Evolutionary conservation across 2,113 vertebrate genomes (phyloP).

Genomic region (Morphnarchus princeps): DNA sequence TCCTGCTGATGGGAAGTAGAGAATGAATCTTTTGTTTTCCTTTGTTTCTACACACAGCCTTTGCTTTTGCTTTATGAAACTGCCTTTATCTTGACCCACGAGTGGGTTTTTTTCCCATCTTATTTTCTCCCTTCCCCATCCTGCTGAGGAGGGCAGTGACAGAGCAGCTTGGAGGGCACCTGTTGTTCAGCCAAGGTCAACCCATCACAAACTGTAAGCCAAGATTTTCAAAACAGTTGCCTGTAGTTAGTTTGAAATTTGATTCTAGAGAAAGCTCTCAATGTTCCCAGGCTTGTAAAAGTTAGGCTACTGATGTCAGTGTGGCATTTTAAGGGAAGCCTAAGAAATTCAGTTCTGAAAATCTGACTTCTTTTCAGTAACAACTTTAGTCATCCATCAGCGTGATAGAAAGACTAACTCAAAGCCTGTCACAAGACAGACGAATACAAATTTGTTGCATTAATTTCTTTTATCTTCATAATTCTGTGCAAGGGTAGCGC

Average conservation of each 20-base stretch:
- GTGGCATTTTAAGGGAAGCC: not conserved
- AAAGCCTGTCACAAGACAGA: not conserved
- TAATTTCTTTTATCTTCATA: not conserved
- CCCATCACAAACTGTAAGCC: not conserved
- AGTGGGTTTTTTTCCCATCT: too few species aligned
- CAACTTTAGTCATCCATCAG: not conserved
- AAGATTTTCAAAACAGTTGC: not conserved
- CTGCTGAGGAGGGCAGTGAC: not conserved
- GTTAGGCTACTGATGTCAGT: not conserved
- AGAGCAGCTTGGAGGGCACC: not conserved
- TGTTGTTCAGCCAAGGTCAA: not conserved
- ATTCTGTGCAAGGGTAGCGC: not conserved
- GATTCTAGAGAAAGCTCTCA: not conserved
- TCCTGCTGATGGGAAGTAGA: not conserved
- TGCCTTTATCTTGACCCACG: not conserved
- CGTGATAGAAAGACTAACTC: not conserved
- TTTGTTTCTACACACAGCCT: too few species aligned
- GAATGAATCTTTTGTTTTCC: not conserved
- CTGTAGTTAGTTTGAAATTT: not conserved
- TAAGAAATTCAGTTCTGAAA: not conserved
- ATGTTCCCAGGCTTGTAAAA: not conserved
- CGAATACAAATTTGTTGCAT: not conserved
- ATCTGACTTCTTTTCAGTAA: not conserved
- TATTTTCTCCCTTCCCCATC: not conserved
- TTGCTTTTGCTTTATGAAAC: not conserved